Evolutionary conservation across 2,113 vertebrate species (phyloP).

Genomic region (Cyanistes caeruleus): DNA sequence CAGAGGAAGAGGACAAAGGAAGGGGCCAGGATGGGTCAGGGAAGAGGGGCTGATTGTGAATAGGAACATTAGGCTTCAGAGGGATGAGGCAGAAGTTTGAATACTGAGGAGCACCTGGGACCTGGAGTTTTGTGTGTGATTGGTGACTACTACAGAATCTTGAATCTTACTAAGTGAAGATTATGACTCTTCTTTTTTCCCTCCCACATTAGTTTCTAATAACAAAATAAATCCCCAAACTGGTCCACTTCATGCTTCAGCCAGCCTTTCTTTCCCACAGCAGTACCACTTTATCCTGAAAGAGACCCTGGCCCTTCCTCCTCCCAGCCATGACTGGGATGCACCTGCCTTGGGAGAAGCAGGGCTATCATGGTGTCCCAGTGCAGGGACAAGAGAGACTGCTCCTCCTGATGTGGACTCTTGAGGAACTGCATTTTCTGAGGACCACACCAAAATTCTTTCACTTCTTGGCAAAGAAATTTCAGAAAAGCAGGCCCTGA

Average conservation of each 20-base stretch:
- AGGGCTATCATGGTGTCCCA: accelerated
- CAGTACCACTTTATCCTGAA: neutral
- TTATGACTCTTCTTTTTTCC: neutral
- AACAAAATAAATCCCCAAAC: neutral
- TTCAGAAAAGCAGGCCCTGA: neutral
- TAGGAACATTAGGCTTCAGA: neutral
- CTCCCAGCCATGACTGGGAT: neutral
- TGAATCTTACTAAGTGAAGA: neutral
- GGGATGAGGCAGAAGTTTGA: neutral
- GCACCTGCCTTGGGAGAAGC: neutral
- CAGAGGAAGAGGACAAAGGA: neutral
- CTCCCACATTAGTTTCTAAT: neutral
- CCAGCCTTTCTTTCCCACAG: neutral
- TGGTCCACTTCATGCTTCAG: neutral
- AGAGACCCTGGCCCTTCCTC: neutral
- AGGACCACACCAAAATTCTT: neutral
- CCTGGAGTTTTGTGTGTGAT: neutral
- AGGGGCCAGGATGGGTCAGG: neutral
- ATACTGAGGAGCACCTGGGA: neutral
- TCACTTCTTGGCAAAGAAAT: neutral
- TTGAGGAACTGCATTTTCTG: neutral
- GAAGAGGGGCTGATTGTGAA: neutral
- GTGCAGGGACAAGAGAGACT: neutral
- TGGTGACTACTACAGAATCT: neutral
- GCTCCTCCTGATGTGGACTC: neutral